phyloP scores from a whole-genome alignment of 2,113 vertebrate genomes.

The Sisor rabdophorus region DNA sequence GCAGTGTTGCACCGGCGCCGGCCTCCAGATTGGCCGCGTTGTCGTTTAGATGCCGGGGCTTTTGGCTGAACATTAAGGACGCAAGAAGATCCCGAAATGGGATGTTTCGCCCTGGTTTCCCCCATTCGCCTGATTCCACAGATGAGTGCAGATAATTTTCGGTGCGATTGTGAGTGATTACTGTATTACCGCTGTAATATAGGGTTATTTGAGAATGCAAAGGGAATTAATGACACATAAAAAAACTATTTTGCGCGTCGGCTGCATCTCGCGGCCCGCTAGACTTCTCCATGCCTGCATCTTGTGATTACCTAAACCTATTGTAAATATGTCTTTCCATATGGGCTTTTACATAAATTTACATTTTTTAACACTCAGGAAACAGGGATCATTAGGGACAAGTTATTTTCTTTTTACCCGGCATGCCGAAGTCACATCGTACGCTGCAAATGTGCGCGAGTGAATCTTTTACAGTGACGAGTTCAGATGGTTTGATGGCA shows the following conservation, averaged over 20 bases:
- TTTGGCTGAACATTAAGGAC: slow-evolving; percentile 78
- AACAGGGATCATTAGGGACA: slow-evolving; percentile 69
- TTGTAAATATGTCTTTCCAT: slow-evolving; percentile 81
- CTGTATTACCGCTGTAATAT: slow-evolving; percentile 86
- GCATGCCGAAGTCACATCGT: neutral
- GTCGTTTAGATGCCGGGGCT: slow-evolving; percentile 60
- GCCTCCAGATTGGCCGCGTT: slow-evolving; percentile 56
- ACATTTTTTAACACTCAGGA: slow-evolving; percentile 77
- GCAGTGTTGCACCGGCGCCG: slow-evolving; percentile 55
- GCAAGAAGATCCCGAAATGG: slow-evolving; percentile 65
- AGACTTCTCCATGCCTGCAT: slow-evolving; percentile 71
- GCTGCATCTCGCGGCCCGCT: slow-evolving; percentile 78
- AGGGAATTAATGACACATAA: slow-evolving; percentile 96
- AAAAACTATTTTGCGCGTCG: slow-evolving; percentile 76
- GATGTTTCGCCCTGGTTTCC: slow-evolving; percentile 59
- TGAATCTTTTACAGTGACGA: neutral
- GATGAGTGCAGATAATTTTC: slow-evolving; percentile 91
- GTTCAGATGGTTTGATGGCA: neutral
- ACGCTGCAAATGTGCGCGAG: neutral
- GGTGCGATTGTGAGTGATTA: slow-evolving; percentile 95
- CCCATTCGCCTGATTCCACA: slow-evolving; percentile 75
- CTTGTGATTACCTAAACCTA: slow-evolving; percentile 87
- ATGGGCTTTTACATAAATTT: slow-evolving; percentile 77
- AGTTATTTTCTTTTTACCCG: slow-evolving; percentile 55
- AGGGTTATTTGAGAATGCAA: slow-evolving; percentile 81